phyloP scores from a whole-genome alignment of 2,888 invertebrate species.

The Hecatera dysodea region DNA sequence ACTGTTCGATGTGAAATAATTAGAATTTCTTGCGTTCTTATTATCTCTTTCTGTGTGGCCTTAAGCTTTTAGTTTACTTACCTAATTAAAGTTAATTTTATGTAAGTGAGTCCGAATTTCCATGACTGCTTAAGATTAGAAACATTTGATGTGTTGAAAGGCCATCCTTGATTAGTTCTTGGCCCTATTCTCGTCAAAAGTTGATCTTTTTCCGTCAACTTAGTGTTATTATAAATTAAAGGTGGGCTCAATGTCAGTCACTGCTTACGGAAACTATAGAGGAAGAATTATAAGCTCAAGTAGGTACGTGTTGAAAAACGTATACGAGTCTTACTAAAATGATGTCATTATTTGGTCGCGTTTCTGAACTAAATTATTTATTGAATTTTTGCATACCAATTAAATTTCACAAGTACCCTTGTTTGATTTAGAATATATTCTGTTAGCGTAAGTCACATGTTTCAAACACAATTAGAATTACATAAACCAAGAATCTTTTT shows the following conservation, averaged over 20 bases:
- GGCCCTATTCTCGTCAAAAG: conserved; percentile 22
- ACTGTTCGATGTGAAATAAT: conserved; percentile 35
- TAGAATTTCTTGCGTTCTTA: conserved; percentile 36
- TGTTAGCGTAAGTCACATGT: conserved; percentile 10
- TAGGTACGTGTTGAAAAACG: not conserved
- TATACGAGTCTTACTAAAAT: conserved; percentile 7
- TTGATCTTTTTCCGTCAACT: conserved; percentile 13
- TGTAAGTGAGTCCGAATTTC: conserved; percentile 29
- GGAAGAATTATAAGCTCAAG: conserved; percentile 3
- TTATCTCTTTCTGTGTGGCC: conserved; percentile 17
- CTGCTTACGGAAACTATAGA: not conserved
- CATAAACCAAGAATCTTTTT: conserved; percentile 19
- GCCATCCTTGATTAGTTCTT: conserved; percentile 32
- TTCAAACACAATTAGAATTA: conserved; percentile 18
- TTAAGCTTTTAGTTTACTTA: conserved; percentile 13
- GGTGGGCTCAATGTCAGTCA: not conserved
- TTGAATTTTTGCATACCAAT: conserved; percentile 12
- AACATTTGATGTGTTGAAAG: conserved; percentile 19
- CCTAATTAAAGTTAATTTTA: no score
- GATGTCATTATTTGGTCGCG: conserved; percentile 20
- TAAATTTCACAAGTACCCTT: conserved; percentile 23
- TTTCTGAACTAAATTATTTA: conserved; percentile 26
- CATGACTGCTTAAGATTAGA: conserved; percentile 38
- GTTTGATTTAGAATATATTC: conserved; percentile 25
- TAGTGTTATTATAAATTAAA: not conserved